Percentiles rank a stretch among this genome's conserved stretches.
Conservation (phyloP, 92 coral and sea anemone genomes). For the Isaurus tuberculatus region DNA sequence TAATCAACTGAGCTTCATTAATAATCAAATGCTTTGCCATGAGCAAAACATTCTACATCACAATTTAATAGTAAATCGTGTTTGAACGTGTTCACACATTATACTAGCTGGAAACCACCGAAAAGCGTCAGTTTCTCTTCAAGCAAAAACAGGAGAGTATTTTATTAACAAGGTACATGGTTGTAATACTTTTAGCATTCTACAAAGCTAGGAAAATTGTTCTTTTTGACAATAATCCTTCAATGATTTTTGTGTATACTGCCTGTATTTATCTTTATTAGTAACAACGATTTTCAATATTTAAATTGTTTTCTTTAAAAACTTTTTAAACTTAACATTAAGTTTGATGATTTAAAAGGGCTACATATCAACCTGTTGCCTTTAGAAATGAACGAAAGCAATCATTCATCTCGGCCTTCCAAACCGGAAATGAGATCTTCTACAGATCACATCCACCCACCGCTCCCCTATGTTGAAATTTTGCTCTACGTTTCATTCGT, state of each 20-base stretch:
- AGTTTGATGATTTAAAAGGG: not conserved
- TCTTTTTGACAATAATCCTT: not conserved
- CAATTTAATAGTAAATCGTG: not conserved
- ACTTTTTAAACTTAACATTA: not conserved
- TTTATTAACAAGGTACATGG: not conserved
- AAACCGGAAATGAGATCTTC: conserved; percentile 39
- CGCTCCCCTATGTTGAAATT: conserved; percentile 69
- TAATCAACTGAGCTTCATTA: not conserved
- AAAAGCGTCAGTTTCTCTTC: not conserved
- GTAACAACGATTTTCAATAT: not conserved
- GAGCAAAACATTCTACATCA: not conserved
- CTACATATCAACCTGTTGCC: not conserved
- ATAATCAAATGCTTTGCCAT: not conserved
- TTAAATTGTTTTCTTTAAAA: not conserved
- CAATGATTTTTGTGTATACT: too few species aligned
- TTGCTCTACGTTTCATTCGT: conserved; percentile 61
- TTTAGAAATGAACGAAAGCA: conserved; percentile 3
- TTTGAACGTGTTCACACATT: too few species aligned
- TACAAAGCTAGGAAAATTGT: not conserved
- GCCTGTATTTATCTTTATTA: too few species aligned
- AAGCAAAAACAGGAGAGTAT: not conserved
- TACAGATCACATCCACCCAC: conserved; percentile 21
- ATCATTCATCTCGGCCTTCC: not conserved
- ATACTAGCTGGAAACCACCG: not conserved
- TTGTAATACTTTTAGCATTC: not conserved